Evolutionary conservation across 2,113 vertebrate genomes (phyloP).

Genomic region (Ceyx melanurus): DNA sequence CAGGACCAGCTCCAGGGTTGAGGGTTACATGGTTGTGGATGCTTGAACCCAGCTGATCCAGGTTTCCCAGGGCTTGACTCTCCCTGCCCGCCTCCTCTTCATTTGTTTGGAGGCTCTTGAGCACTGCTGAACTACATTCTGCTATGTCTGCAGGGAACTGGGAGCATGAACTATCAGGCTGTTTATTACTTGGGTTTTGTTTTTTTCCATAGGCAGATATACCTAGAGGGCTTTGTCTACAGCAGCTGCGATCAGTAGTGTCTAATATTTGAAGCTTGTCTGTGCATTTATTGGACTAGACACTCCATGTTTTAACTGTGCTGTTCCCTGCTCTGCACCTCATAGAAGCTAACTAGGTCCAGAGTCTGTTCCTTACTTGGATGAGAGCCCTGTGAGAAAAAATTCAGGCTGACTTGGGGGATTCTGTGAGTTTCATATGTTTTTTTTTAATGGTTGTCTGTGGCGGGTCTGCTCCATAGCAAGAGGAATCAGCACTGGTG

Average conservation of each 20-base stretch:
- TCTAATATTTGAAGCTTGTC: not conserved
- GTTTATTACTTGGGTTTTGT: not conserved
- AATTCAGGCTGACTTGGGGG: slow-evolving; percentile 4
- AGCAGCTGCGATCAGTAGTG: slow-evolving; percentile 1
- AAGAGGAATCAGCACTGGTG: not conserved
- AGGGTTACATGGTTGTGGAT: not conserved
- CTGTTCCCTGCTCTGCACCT: not conserved
- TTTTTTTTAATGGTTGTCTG: not conserved
- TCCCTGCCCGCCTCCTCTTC: not conserved
- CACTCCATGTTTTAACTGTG: not conserved
- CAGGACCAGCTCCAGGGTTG: not conserved
- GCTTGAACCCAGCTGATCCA: not conserved
- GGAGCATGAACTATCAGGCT: not conserved
- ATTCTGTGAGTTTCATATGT: not conserved
- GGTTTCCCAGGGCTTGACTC: not conserved
- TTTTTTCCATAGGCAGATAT: not conserved
- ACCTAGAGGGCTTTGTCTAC: slow-evolving; percentile 25
- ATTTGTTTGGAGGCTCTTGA: not conserved
- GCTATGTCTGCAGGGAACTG: not conserved
- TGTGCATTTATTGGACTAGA: slow-evolving; percentile 48
- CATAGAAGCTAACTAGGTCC: not conserved
- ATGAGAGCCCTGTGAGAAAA: not conserved
- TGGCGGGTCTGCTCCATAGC: not conserved
- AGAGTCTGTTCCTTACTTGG: not conserved
- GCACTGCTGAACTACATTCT: not conserved